phyloP scores from a whole-genome alignment of 2,113 vertebrate genomes.

The Micromys minutus region DNA sequence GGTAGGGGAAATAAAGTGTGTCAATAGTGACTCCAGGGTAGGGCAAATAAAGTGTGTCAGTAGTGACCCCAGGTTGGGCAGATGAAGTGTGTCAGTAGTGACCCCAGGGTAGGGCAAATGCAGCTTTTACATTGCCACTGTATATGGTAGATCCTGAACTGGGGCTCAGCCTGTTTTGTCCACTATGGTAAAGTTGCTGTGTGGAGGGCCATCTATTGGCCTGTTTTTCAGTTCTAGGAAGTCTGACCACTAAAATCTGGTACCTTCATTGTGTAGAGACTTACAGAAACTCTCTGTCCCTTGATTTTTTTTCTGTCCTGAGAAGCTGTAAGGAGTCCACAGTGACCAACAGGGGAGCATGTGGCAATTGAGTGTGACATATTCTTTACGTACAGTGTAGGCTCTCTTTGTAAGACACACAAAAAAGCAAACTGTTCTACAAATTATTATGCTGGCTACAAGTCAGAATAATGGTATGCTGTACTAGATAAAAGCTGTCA shows the following conservation, averaged over 20 bases:
- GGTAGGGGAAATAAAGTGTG: too few relatives aligned
- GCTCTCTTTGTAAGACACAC: neutral
- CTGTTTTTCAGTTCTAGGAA: constrained; percentile 1
- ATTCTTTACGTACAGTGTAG: neutral
- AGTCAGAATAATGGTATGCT: neutral
- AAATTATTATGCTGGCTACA: neutral
- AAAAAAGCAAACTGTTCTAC: neutral
- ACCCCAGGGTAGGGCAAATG: neutral
- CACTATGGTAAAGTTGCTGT: neutral
- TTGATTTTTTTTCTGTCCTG: neutral
- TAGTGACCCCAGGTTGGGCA: too few relatives aligned
- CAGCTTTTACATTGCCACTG: neutral
- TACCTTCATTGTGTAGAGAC: neutral
- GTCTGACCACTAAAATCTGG: neutral
- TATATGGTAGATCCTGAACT: neutral
- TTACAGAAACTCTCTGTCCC: neutral
- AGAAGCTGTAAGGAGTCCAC: neutral
- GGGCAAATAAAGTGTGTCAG: too few relatives aligned
- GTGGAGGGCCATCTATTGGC: neutral
- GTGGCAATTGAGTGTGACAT: neutral
- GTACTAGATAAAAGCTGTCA: neutral
- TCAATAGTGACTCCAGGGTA: too few relatives aligned
- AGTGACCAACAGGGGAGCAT: neutral
- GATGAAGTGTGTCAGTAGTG: neutral
- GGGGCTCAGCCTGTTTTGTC: neutral